A percentile compares a stretch with the other conserved stretches of the same genome.
phyloP scores from a whole-genome alignment of 2,888 invertebrate genomes.

The Diogma glabrata region DNA sequence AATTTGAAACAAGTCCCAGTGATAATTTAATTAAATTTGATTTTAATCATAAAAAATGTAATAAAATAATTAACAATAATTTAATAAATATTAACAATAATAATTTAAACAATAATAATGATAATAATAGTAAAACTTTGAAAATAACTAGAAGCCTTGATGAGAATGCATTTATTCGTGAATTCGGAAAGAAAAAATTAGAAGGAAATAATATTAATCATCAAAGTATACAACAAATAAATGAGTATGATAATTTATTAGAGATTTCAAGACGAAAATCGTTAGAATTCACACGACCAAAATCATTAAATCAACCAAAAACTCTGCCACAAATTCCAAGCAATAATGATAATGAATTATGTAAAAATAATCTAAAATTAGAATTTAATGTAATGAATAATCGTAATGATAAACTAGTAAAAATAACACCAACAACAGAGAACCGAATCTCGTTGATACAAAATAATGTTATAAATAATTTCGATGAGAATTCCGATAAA shows the following conservation, averaged over 20 bases:
- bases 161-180: constrained; percentile 60
- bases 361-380: constrained; percentile 19
- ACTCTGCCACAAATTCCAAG: too few species aligned
- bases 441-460: constrained; percentile 50
- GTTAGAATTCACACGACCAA: constrained; percentile 48
- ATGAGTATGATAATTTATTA: constrained; percentile 23
- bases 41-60: constrained; percentile 31
- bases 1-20: constrained; percentile 49
- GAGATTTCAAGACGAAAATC: constrained; percentile 42
- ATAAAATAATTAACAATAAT: too few species aligned
- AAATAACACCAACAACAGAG: constrained; percentile 47
- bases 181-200: constrained; percentile 40
- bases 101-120: constrained; percentile 30
- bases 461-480: constrained; percentile 27
- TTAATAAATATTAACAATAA: constrained; percentile 5
- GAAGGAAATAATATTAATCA: constrained; percentile 22
- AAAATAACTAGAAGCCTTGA: constrained; percentile 56
- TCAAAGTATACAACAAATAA: constrained; percentile 30
- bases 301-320: constrained; percentile 45
- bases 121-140: constrained; percentile 43
- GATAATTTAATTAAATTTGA: constrained; percentile 45
- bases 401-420: constrained; percentile 19
- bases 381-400: background rate
- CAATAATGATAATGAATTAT: constrained; percentile 22
- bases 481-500: constrained; percentile 31